A percentile compares a stretch with the other conserved stretches of the same genome.
Conservation (phyloP, 2,113 vertebrate genomes). For the Ptyas mucosa region DNA sequence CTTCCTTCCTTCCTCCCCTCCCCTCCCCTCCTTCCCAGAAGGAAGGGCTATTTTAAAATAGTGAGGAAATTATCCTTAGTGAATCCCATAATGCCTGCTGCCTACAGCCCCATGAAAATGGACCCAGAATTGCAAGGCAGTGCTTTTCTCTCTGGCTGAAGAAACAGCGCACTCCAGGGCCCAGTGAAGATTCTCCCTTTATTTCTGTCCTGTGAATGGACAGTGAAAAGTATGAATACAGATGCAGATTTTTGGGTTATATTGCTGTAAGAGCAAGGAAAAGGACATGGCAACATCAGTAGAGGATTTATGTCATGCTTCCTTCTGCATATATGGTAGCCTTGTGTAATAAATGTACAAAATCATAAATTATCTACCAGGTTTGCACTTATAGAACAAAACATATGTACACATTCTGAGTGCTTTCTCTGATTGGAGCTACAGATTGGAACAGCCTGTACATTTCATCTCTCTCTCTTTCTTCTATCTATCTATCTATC, state of each 20-base stretch:
- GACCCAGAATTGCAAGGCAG: not conserved
- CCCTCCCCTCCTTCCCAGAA: no score
- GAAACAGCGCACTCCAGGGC: not conserved
- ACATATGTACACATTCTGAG: not conserved
- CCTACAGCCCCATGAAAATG: not conserved
- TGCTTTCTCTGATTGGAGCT: not conserved
- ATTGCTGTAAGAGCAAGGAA: not conserved
- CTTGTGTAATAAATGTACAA: not conserved
- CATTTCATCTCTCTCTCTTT: not conserved
- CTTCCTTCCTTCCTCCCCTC: no score
- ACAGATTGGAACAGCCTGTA: not conserved
- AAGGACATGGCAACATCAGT: not conserved
- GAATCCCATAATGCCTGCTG: not conserved
- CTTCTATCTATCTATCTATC: no score
- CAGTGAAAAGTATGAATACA: not conserved
- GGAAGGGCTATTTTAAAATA: not conserved
- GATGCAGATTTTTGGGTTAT: not conserved
- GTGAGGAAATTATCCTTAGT: not conserved
- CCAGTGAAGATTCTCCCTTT: not conserved
- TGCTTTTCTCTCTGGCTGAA: not conserved
- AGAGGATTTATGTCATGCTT: not conserved
- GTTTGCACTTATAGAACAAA: not conserved
- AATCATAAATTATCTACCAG: not conserved
- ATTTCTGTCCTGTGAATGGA: conserved; percentile 4
- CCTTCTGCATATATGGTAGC: not conserved